phyloP scores from a whole-genome alignment of 1,140 invertebrate genomes.

The Telenomus remus region DNA sequence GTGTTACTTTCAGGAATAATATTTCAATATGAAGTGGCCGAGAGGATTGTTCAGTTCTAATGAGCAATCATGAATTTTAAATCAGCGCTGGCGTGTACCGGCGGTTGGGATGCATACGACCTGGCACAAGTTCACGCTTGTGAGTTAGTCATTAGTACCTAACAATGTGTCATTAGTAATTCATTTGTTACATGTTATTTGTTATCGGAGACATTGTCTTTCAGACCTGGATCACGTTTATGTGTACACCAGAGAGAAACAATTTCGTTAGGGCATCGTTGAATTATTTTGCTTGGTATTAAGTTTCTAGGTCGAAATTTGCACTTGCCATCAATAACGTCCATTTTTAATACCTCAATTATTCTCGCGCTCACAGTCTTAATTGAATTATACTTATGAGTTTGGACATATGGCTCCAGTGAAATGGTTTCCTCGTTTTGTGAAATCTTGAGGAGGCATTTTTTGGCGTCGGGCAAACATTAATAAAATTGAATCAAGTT shows the following conservation, averaged over 20 bases:
- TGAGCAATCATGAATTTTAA: constrained; percentile 52
- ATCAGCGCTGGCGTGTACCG: constrained; percentile 21
- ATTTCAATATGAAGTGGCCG: constrained; percentile 10
- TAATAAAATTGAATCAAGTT: too few relatives aligned
- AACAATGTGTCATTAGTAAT: constrained; percentile 43
- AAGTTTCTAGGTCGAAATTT: constrained; percentile 25
- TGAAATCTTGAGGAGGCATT: too few relatives aligned
- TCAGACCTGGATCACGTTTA: constrained; percentile 4
- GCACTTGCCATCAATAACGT: constrained; percentile 19
- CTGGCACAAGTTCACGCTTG: constrained; percentile 7
- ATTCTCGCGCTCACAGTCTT: background rate
- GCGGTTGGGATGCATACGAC: constrained; percentile 4
- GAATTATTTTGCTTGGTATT: constrained; percentile 9
- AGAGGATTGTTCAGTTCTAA: constrained; percentile 41
- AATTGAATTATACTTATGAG: too few relatives aligned
- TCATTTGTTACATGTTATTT: constrained; percentile 27
- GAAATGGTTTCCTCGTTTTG: too few relatives aligned
- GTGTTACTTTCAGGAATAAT: too few relatives aligned
- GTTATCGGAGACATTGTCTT: constrained; percentile 23
- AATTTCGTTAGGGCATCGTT: background rate
- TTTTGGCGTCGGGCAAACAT: too few relatives aligned
- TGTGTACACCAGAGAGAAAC: background rate
- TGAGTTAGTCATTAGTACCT: constrained; percentile 39
- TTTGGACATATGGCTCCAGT: too few relatives aligned
- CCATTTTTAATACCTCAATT: constrained; percentile 19